Conservation (phyloP, 2,113 vertebrate genomes). For the Corythaeola cristata region DNA sequence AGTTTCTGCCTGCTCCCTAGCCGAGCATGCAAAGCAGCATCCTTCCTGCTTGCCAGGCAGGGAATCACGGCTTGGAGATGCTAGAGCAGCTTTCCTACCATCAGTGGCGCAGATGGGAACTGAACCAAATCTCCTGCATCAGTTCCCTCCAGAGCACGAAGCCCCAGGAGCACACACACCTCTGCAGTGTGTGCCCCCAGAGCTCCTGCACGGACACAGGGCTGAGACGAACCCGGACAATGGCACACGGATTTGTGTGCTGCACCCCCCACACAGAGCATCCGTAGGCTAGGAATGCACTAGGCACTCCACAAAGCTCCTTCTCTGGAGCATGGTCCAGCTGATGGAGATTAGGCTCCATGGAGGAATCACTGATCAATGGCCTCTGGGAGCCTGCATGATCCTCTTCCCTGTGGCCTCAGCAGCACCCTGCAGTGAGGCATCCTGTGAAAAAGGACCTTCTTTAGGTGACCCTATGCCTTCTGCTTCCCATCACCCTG, state of each 20-base stretch:
- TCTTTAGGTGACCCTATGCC: neutral
- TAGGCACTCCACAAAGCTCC: neutral
- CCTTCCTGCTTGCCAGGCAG: neutral
- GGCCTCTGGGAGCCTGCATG: rapidly evolving
- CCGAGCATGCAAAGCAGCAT: neutral
- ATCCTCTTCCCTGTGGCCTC: neutral
- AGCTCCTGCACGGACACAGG: neutral
- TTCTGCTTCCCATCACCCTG: neutral
- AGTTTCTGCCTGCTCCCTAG: neutral
- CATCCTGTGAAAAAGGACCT: neutral
- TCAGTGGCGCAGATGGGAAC: neutral
- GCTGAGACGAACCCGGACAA: neutral
- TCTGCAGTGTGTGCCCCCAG: neutral
- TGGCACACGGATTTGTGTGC: neutral
- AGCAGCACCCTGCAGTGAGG: neutral
- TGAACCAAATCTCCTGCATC: neutral
- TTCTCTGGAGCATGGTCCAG: neutral
- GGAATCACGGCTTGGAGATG: neutral
- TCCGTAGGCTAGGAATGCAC: rapidly evolving
- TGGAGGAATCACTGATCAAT: neutral
- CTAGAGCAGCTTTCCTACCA: neutral
- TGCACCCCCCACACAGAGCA: neutral
- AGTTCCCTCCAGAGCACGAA: rapidly evolving
- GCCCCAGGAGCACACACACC: neutral
- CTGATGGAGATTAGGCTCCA: neutral